A percentile compares a stretch with the other conserved stretches of the same genome.
phyloP scores from a whole-genome alignment of 2,797 vertebrate genomes.

The Florisuga fusca region DNA sequence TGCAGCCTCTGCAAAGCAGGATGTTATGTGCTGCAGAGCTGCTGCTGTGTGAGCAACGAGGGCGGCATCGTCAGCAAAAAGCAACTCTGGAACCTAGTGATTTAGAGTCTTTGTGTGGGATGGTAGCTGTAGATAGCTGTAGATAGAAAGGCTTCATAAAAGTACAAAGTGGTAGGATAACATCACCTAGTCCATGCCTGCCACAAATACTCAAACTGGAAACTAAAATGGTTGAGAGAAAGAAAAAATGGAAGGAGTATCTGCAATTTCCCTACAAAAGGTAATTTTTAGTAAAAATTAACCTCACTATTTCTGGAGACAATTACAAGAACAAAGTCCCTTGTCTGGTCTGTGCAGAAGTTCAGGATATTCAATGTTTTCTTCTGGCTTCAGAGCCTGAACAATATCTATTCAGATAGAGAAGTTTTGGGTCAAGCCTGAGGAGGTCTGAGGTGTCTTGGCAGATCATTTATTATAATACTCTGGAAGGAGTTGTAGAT shows the following conservation, averaged over 20 bases:
- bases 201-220: neutral
- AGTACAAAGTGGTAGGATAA: accelerated
- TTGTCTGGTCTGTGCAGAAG: neutral
- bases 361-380: neutral
- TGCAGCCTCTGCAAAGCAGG: no score
- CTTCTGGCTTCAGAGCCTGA: neutral
- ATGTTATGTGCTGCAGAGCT: no score
- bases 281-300: neutral
- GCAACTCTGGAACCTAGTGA: no score
- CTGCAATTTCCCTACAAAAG: neutral
- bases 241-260: neutral
- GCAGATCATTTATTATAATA: neutral
- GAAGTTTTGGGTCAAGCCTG: neutral
- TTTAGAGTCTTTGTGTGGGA: no score
- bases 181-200: neutral
- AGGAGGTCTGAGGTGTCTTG: neutral
- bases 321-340: neutral
- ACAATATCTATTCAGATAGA: neutral
- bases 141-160: neutral
- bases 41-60: no score
- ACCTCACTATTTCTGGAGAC: neutral
- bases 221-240: neutral
- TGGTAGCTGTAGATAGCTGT: neutral
- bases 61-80: no score
- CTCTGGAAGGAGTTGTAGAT: neutral